A percentile compares a stretch with the other conserved stretches of the same genome.
phyloP scores from a whole-genome alignment of 92 coral and sea anemone species.

The Epizoanthus scotinus region DNA sequence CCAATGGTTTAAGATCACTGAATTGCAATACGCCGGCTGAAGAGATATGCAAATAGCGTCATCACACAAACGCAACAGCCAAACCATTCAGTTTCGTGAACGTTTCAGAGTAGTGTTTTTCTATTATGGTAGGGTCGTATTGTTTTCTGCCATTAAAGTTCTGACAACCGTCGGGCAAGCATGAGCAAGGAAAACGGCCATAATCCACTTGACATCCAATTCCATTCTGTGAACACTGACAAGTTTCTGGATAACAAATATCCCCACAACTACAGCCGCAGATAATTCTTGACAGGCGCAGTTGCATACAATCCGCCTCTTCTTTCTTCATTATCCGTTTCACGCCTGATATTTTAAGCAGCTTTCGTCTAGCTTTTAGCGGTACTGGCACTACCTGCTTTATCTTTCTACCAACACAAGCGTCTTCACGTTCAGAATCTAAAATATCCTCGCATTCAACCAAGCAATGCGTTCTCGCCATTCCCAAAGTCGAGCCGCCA shows the following conservation, averaged over 20 bases:
- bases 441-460: conserved; percentile 63
- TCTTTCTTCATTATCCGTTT: conserved; percentile 80
- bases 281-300: conserved; percentile 84
- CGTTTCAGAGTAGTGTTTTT: conserved; percentile 87
- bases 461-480: conserved; percentile 80
- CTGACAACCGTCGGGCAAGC: conserved; percentile 83
- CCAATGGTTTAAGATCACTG: conserved; percentile 9
- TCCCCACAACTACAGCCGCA: conserved; percentile 98
- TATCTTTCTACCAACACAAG: conserved; percentile 38
- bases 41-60: conserved; percentile 31
- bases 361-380: conserved; percentile 69
- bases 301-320: conserved; percentile 80
- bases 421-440: conserved; percentile 38
- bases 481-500: conserved; percentile 93
- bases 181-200: conserved; percentile 96
- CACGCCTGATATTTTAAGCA: conserved; percentile 87
- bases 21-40: not conserved
- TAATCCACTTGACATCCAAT: conserved; percentile 96
- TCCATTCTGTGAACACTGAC: conserved; percentile 92
- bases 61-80: conserved; percentile 44
- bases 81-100: conserved; percentile 68
- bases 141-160: conserved; percentile 87
- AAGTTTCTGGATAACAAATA: conserved; percentile 85
- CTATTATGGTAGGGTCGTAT: conserved; percentile 76
- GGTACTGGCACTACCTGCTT: conserved; percentile 74